phyloP scores from a whole-genome alignment of 2,888 invertebrate genomes.

The Scaeva pyrastri region DNA sequence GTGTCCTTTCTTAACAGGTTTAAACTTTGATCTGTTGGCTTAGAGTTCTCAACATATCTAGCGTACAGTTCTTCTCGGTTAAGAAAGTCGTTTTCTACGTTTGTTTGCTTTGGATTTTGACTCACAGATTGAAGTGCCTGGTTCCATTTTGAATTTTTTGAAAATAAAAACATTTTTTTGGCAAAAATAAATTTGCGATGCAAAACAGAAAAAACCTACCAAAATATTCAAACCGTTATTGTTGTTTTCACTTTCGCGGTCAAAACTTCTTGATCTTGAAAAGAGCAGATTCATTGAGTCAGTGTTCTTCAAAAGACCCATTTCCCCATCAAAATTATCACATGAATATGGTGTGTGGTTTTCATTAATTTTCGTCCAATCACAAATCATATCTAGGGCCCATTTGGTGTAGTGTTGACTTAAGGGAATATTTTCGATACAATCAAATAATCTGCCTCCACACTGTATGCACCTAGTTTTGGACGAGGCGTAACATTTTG shows the following conservation, averaged over 20 bases:
- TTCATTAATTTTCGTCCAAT: conserved; percentile 3
- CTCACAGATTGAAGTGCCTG: neutral
- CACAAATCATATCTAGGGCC: conserved; percentile 1
- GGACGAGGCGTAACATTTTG: neutral
- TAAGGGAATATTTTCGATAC: neutral
- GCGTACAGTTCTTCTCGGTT: neutral
- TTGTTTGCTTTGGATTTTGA: neutral
- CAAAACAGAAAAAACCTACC: neutral
- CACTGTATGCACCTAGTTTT: neutral
- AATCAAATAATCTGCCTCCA: conserved; percentile 4
- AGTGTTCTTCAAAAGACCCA: neutral
- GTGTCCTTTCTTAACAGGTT: conserved; percentile 21
- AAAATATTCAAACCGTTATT: neutral
- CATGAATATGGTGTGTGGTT: neutral
- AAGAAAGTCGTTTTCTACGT: neutral
- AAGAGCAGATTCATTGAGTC: neutral
- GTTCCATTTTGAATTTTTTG: neutral
- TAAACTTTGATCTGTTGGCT: neutral
- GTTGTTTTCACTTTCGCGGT: neutral
- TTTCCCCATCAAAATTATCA: neutral
- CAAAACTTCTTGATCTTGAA: neutral
- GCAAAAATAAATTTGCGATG: too few species aligned
- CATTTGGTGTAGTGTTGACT: neutral
- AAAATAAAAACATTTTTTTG: neutral
- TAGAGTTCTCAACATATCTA: neutral